A percentile compares a stretch with the other conserved stretches of the same genome.
These are phyloP conservation scores for Actinernus sp. DNA, from an alignment of 92 coral and sea anemone species.

Conservation along the genomic window DNA sequence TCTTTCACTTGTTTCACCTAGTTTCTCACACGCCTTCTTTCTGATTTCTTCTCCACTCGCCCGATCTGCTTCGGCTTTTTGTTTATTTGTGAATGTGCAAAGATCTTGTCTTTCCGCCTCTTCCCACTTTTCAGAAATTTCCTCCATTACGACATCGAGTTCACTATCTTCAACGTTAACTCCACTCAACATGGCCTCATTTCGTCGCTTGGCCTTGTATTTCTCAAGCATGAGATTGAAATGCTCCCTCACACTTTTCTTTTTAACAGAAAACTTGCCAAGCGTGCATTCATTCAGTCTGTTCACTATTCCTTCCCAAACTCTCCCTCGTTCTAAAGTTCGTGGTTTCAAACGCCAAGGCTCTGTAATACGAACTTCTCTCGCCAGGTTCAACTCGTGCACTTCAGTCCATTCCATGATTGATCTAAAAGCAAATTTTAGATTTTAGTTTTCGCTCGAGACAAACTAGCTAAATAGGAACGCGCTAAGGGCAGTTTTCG, in stretches of 20 bases:
- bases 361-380: slow-evolving; percentile 13
- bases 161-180: slow-evolving; percentile 25
- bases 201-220: slow-evolving; percentile 23
- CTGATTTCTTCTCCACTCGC: slow-evolving; percentile 16
- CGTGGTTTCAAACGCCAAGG: slow-evolving; percentile 21
- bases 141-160: slow-evolving; percentile 21
- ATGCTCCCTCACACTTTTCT: slow-evolving; percentile 16
- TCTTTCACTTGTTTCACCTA: slow-evolving; percentile 16
- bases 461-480: too few relatives aligned
- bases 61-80: slow-evolving; percentile 8
- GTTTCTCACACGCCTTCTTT: slow-evolving; percentile 18
- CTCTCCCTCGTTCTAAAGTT: slow-evolving; percentile 18
- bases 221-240: slow-evolving; percentile 18
- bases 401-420: slow-evolving; percentile 20
- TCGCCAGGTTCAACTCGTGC: slow-evolving; percentile 4
- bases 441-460: too few relatives aligned
- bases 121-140: slow-evolving; percentile 26
- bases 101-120: slow-evolving; percentile 10
- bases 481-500: too few relatives aligned
- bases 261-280: slow-evolving; percentile 12
- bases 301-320: slow-evolving; percentile 19
- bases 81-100: neutral
- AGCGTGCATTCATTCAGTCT: slow-evolving; percentile 13
- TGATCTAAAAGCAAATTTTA: too few relatives aligned
- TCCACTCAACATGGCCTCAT: slow-evolving; percentile 31